These are phyloP conservation scores for Zosterops japonicus DNA, from an alignment of 2,113 vertebrate genomes.

Conservation along the genomic window DNA sequence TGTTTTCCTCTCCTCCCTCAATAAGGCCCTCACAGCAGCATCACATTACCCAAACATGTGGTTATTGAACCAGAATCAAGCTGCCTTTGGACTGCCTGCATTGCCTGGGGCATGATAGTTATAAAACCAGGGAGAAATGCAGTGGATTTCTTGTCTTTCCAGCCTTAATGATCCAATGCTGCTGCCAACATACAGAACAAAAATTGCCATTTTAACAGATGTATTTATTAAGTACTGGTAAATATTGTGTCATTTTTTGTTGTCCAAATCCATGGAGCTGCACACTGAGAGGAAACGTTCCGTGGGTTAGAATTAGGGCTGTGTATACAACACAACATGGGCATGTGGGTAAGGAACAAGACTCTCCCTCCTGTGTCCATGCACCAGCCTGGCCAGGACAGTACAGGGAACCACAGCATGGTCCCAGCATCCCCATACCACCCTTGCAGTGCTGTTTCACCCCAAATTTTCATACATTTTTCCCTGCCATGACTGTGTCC, in stretches of 20 bases:
- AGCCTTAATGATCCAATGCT: not conserved
- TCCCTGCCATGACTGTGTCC: not conserved
- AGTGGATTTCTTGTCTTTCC: not conserved
- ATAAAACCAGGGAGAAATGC: not conserved
- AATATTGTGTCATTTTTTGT: not conserved
- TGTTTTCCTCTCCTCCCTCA: not conserved
- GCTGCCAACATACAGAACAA: not conserved
- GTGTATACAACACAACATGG: accelerated
- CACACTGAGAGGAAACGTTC: not conserved
- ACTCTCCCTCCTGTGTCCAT: accelerated
- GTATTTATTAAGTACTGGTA: not conserved
- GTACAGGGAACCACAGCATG: not conserved
- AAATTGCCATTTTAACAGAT: not conserved
- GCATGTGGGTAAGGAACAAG: not conserved
- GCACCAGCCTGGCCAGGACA: not conserved
- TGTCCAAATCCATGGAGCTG: not conserved
- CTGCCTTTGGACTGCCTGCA: not conserved
- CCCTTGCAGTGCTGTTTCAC: not conserved
- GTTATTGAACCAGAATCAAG: not conserved
- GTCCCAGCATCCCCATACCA: not conserved
- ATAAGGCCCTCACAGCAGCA: not conserved
- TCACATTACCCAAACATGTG: not conserved
- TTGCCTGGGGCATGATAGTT: not conserved
- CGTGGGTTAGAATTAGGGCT: accelerated
- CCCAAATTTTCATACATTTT: not conserved